Evolutionary conservation across 2,888 invertebrate genomes (phyloP).

Genomic region (Linyphia triangularis): DNA sequence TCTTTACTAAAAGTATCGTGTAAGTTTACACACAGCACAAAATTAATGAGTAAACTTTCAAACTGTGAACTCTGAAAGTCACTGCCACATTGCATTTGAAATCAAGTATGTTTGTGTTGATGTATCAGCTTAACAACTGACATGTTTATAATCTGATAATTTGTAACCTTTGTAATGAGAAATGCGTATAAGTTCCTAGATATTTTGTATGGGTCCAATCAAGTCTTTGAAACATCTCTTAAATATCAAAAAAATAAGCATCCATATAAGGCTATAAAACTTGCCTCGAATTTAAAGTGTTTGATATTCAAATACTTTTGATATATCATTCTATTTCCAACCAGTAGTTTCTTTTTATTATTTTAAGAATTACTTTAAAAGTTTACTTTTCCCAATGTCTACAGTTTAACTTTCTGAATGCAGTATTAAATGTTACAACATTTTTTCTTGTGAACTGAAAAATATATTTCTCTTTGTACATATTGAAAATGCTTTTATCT

Average conservation of each 20-base stretch:
- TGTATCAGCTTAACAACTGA: background rate
- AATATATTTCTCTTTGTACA: slow-evolving; percentile 35
- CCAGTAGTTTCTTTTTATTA: background rate
- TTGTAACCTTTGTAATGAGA: too few relatives aligned
- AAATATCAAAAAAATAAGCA: background rate
- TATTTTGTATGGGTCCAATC: too few relatives aligned
- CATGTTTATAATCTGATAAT: background rate
- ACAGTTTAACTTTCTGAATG: background rate
- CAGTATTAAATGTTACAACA: background rate
- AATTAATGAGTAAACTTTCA: too few relatives aligned
- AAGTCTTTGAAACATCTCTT: background rate
- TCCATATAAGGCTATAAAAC: too few relatives aligned
- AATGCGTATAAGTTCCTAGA: too few relatives aligned
- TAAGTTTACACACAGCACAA: too few relatives aligned
- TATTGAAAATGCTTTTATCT: slow-evolving; percentile 58
- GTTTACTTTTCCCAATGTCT: background rate
- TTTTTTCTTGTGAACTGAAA: background rate
- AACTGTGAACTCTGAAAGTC: background rate
- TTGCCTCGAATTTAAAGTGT: background rate
- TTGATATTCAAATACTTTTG: background rate
- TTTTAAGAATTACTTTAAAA: background rate
- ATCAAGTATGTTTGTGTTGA: too few relatives aligned
- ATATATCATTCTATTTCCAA: background rate
- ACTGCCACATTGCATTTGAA: too few relatives aligned
- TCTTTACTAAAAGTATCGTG: too few relatives aligned